Evolutionary conservation across 2,113 vertebrate species (phyloP).

Genomic region (Electrona antarctica): DNA sequence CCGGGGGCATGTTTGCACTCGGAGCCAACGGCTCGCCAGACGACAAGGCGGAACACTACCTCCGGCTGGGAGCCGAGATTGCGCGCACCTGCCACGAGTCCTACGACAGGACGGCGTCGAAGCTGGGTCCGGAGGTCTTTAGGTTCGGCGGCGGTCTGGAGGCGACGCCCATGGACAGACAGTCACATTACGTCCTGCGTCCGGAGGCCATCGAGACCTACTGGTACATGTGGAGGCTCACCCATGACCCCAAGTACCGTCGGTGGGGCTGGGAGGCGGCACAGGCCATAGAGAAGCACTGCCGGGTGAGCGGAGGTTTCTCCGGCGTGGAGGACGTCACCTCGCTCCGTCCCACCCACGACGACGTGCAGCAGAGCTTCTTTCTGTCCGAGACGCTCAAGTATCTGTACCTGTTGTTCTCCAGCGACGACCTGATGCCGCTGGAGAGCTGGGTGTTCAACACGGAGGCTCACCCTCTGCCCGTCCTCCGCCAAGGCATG

Average conservation of each 20-base stretch:
- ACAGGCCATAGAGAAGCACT: conserved; percentile 78
- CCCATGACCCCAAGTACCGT: conserved; percentile 95
- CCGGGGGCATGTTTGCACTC: conserved; percentile 96
- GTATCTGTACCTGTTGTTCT: no score
- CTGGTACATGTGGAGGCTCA: conserved; percentile 99
- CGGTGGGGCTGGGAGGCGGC: conserved; percentile 98
- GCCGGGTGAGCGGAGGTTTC: no score
- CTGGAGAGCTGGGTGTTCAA: no score
- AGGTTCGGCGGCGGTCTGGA: conserved; percentile 96
- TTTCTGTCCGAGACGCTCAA: no score
- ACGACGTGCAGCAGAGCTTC: no score
- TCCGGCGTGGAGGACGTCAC: no score
- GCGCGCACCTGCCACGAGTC: conserved; percentile 98
- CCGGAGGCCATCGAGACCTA: conserved; percentile 99
- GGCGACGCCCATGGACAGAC: conserved; percentile 95
- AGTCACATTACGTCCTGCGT: conserved; percentile 96
- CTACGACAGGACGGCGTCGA: conserved; percentile 94
- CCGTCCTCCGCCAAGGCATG: no score
- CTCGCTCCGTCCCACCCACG: no score
- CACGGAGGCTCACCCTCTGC: no score
- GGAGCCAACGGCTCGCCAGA: conserved; percentile 94
- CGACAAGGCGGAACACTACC: conserved; percentile 96
- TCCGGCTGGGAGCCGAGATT: conserved; percentile 97
- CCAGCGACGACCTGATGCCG: no score
- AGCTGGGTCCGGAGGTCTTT: conserved; percentile 96